A percentile compares a stretch with the other conserved stretches of the same genome.
Conservation (phyloP, 2,797 vertebrate genomes). For the Rhinella marina region DNA sequence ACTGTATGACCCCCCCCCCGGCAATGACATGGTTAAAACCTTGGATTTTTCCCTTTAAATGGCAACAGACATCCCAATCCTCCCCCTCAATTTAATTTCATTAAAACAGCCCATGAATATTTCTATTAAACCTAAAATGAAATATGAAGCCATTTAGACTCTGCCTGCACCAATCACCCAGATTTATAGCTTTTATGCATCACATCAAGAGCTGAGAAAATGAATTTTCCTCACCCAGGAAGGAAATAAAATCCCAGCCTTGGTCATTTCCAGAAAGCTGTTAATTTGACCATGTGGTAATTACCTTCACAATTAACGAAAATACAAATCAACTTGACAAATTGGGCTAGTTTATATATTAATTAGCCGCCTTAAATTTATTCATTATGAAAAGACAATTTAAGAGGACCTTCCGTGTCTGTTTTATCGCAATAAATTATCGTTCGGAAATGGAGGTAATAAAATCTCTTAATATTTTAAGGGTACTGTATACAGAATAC, state of each 20-base stretch:
- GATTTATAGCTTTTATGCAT: conserved; percentile 99
- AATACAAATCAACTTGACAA: conserved; percentile 99
- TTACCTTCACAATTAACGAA: conserved; percentile 99
- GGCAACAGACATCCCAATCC: conserved; percentile 69
- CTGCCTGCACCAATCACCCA: conserved; percentile 94
- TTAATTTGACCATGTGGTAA: conserved; percentile 93
- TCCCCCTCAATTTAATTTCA: conserved; percentile 95
- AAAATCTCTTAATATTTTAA: conserved; percentile 70
- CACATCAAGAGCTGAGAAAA: conserved; percentile 92
- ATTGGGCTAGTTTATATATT: conserved; percentile 96
- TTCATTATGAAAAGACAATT: conserved; percentile 97
- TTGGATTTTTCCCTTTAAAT: conserved; percentile 70
- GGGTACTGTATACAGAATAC: conserved; percentile 63
- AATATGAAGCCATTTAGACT: conserved; percentile 99
- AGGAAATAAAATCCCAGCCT: conserved; percentile 88
- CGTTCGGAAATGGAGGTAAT: conserved; percentile 77
- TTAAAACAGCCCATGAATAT: conserved; percentile 98
- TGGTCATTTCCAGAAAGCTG: conserved; percentile 94
- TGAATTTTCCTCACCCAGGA: conserved; percentile 92
- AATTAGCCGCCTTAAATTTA: conserved; percentile 93
- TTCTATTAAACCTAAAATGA: conserved; percentile 98
- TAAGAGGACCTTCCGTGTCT: conserved; percentile 85
- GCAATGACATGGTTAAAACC: conserved; percentile 29
- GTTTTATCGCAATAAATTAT: conserved; percentile 91
- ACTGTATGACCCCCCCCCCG: neutral